These are phyloP conservation scores for Meloe dianella DNA, from an alignment of 2,888 invertebrate species.

Conservation along the genomic window DNA sequence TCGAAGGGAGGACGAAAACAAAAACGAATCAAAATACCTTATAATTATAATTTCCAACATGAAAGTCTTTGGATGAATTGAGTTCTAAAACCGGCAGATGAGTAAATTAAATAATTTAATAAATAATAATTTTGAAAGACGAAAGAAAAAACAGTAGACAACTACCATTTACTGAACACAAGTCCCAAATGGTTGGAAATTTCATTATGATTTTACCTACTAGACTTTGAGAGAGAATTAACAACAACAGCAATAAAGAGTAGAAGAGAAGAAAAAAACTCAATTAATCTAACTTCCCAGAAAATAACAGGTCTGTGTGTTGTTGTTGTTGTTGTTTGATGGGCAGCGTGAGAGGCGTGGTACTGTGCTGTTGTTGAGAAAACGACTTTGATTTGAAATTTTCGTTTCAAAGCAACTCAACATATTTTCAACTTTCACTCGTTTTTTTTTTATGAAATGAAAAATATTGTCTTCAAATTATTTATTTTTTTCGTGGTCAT, in stretches of 20 bases:
- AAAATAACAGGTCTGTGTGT: constrained; percentile 59
- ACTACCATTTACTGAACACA: constrained; percentile 54
- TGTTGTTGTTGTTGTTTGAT: constrained; percentile 45
- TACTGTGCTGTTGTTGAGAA: constrained; percentile 30
- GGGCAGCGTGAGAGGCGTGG: constrained; percentile 46
- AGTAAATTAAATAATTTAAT: constrained; percentile 46
- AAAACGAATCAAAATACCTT: neutral
- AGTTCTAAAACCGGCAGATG: constrained; percentile 30
- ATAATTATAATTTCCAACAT: neutral
- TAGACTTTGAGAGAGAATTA: neutral
- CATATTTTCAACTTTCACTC: neutral
- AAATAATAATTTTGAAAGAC: constrained; percentile 51
- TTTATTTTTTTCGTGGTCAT: neutral
- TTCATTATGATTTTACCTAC: constrained; percentile 48
- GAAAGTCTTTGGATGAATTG: constrained; percentile 33
- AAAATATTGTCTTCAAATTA: neutral
- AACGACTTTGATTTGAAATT: constrained; percentile 34
- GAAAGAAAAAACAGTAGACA: constrained; percentile 55
- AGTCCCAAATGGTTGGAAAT: constrained; percentile 44
- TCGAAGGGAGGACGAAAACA: neutral
- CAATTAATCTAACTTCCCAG: constrained; percentile 58
- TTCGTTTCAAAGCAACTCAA: constrained; percentile 23
- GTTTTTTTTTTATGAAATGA: neutral
- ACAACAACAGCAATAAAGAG: neutral
- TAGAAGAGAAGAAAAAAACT: constrained; percentile 39